phyloP scores from a whole-genome alignment of 2,888 invertebrate species.

The Plagodis pulveraria region DNA sequence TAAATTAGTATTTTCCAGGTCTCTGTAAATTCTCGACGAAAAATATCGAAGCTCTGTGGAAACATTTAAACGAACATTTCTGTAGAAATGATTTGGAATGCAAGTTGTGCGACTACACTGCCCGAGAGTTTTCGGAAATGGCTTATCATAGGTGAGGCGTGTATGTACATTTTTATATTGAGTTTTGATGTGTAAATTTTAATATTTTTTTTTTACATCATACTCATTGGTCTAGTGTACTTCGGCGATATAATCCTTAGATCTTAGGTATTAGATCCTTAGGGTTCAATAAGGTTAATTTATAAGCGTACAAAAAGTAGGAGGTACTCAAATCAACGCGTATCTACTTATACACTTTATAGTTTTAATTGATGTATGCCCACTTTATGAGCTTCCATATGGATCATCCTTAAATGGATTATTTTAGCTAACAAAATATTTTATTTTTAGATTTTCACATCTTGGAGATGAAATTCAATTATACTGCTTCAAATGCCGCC shows the following conservation, averaged over 20 bases:
- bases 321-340: no score
- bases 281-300: no score
- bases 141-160: conserved; percentile 34
- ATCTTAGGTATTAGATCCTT: no score
- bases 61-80: conserved; percentile 53
- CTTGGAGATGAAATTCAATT: neutral
- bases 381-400: no score
- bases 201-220: no score
- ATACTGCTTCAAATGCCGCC: neutral
- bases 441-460: neutral
- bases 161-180: neutral
- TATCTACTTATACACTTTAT: no score
- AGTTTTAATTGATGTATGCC: no score
- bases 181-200: neutral
- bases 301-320: no score
- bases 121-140: conserved; percentile 61
- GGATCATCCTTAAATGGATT: no score
- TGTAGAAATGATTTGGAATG: conserved; percentile 56
- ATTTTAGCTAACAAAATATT: no score
- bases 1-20: neutral
- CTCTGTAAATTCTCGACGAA: conserved; percentile 2
- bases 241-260: no score
- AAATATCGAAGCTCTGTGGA: neutral
- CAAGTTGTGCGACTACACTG: conserved; percentile 55
- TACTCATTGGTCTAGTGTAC: no score